Evolutionary conservation across 92 coral and sea anemone species (phyloP), one percentile per base, ranked within the genome.

Genomic region (Muricea muricata): DNA sequence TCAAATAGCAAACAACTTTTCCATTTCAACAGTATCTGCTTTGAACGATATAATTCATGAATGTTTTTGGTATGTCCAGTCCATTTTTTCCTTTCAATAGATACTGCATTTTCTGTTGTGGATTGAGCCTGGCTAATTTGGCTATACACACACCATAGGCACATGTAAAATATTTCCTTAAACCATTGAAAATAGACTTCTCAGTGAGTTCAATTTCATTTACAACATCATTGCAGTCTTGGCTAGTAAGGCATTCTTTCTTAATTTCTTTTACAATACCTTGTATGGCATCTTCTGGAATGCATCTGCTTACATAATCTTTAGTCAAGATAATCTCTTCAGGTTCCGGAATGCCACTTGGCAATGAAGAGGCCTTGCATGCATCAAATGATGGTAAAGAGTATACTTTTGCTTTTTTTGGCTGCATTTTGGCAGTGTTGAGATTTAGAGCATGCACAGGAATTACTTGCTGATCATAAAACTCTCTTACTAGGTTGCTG

Each of bases 21-120:
- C 85, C 85, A 80, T 37, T 80, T 80, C 75, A 37, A 23, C 9
- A 80, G 57, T 69, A 80, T 60, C 75, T 80, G 85, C 34, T 25
- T 21, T 34, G 85, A 80, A 7, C 85, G 52, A 30, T 80, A 80
- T 33, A 80, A 25, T 31, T 40, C 56, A 37, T 80, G 85, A 0
- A 80, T 69, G 20, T 61, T 47, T 31, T 40, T 65, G 17, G 85
- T 80, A 21, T 37, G 74, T 18, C 61, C 76, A 33, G 85, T 33
- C 85, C 75, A 63, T 80, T 80, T 80, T 18, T 80, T 80, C 60
- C 52, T 60, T 11, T 79, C 29, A 21, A 79, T 26, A 5, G 35
- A 29, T 23, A 30, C 32, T 28, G 47, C 52, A 57, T 17, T 47
- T 42, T 48, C 40, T 25, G 14, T 13, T 15, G 26, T 17, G 9